These are phyloP conservation scores for Patella ulyssiponensis DNA, from an alignment of 2,888 invertebrate species.

Conservation along the genomic window DNA sequence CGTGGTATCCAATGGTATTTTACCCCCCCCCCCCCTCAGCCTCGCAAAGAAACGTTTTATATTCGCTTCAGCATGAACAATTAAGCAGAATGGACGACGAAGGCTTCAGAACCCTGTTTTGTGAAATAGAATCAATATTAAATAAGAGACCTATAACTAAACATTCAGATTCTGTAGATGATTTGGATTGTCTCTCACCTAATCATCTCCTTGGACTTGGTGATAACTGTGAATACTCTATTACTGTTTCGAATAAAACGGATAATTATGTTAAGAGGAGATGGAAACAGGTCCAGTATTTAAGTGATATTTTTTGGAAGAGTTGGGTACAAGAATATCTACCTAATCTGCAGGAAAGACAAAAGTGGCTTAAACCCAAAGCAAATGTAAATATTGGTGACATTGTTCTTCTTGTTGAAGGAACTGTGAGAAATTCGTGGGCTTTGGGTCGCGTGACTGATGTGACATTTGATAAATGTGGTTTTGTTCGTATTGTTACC, in stretches of 20 bases:
- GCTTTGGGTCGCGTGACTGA: slow-evolving; percentile 14
- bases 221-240: slow-evolving; percentile 19
- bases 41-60: slow-evolving; percentile 32
- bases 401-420: slow-evolving; percentile 19
- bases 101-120: slow-evolving; percentile 31
- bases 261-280: slow-evolving; percentile 33
- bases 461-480: not conserved
- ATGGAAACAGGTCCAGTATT: slow-evolving; percentile 42
- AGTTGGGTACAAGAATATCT: slow-evolving; percentile 33
- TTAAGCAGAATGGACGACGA: slow-evolving; percentile 31
- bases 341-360: slow-evolving; percentile 27
- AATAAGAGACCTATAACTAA: slow-evolving; percentile 34
- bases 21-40: slow-evolving; percentile 37
- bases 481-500: slow-evolving; percentile 16
- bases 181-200: slow-evolving; percentile 34
- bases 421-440: slow-evolving; percentile 17
- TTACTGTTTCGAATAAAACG: slow-evolving; percentile 29
- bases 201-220: slow-evolving; percentile 32
- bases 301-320: slow-evolving; percentile 36
- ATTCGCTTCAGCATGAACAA: slow-evolving; percentile 27
- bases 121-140: slow-evolving; percentile 36
- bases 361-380: slow-evolving; percentile 25
- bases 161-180: slow-evolving; percentile 23
- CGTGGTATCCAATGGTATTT: slow-evolving; percentile 34
- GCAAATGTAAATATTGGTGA: slow-evolving; percentile 13